Base-by-base conservation (phyloP, 2,113 vertebrate genomes). In the Propithecus coquereli region DNA sequence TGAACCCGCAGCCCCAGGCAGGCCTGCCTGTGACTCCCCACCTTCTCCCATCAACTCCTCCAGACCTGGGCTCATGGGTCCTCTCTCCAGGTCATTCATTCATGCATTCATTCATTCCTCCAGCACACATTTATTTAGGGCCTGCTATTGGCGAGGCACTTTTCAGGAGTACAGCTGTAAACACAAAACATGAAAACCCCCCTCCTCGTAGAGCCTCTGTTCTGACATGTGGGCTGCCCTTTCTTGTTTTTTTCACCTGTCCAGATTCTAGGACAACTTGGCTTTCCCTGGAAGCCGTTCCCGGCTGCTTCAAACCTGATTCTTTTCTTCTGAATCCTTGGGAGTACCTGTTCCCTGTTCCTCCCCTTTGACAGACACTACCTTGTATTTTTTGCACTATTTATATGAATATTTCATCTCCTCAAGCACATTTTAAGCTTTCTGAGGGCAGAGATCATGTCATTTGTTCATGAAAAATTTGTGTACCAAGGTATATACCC, bases 321-420 rank as follows among this genome's bases (percentile, higher is more conserved):
- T 70, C 59, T 94, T 65, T 52, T 47, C 70, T 86, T 32, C 63
- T 14, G 52, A 52, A 65, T 59, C 87, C 66, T 84, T 6, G 30
- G 82, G 73, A 71, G 23, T 52, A 7, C 57, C 77, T 45, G 12
- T 30, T 80, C 8, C n/a, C 87, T 82, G 12, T 47, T 32, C 22
- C 32, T 57, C 1, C 30, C 37, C 14, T 66, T 59, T 73, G 76
- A 54, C 34, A 45, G 40, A 65, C 5, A 8, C 25, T 80, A 32
- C 54, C 23, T 73, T 73, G 40, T 82, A 0, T 43, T 66, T 30
- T 59, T 74, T 95, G 89, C 18, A 18, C 65, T 65, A 86, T 93
- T 92, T 81, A 20, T 93, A 30, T 92, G 93, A 71, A 32, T 77
- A 70, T 94, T 20, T 79, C 85, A 17, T 82, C 63, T 97, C 40